These are phyloP conservation scores for Nesometra sesokonis DNA, from an alignment of 35 echinoderm and acorn worm species.

Conservation along the genomic window DNA sequence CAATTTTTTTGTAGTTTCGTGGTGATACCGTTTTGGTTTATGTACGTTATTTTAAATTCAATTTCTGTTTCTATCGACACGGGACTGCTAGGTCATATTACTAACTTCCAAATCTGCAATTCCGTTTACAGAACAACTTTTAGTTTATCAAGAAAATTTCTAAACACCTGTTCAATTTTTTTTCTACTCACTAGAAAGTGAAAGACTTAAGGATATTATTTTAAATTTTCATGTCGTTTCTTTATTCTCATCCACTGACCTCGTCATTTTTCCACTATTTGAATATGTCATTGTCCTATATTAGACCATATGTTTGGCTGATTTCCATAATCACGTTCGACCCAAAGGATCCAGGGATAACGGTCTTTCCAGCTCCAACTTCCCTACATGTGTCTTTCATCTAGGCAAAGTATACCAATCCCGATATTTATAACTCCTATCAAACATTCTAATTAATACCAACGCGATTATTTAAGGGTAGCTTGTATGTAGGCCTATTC, in stretches of 20 bases:
- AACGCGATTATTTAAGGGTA: too few relatives aligned
- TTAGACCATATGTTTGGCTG: background rate
- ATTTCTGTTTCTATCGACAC: too few relatives aligned
- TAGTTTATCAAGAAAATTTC: background rate
- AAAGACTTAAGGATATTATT: background rate
- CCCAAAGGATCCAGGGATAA: background rate
- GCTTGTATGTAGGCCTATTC: too few relatives aligned
- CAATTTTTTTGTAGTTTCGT: too few relatives aligned
- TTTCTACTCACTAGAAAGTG: background rate
- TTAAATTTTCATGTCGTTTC: background rate
- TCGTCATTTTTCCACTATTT: background rate
- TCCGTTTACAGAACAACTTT: background rate
- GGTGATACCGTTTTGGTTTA: too few relatives aligned
- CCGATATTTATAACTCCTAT: too few relatives aligned
- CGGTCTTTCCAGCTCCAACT: background rate
- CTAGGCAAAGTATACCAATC: too few relatives aligned
- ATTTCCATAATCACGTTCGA: background rate
- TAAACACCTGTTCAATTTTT: background rate
- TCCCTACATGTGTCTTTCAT: background rate
- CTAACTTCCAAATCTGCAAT: too few relatives aligned
- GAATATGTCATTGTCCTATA: background rate
- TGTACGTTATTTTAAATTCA: too few relatives aligned
- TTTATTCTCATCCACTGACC: background rate
- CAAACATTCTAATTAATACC: too few relatives aligned
- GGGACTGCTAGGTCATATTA: too few relatives aligned